Evolutionary conservation across 2,113 vertebrate genomes (phyloP), one percentile per base, ranked within the genome.

Genomic region (Erythrocebus patas): DNA sequence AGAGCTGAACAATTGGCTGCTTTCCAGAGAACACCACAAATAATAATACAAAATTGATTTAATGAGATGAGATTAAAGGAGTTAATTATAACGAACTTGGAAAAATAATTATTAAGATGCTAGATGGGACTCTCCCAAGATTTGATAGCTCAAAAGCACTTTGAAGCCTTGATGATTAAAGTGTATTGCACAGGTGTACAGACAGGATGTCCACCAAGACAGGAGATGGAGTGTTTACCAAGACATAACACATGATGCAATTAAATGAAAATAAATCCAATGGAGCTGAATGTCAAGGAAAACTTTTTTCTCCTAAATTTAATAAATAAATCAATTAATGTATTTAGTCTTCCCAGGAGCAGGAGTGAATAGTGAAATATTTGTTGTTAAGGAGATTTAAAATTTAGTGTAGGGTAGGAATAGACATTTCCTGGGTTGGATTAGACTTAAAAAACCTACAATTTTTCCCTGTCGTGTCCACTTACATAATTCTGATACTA

Each of bases 51-150:
- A 95, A 95, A 95, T 93, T 89, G 92, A 97, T 93, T 96, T 95
- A 97, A 98, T 96, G 82, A 95, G 85, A 91, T 80, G 76, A 97
- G 84, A 97, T 98, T 87, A 96, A 97, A 97, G 96, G 96, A 96
- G 96, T 95, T 97, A 97, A 97, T 98, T 97, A 97, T 86, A 96
- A 97, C 85, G 48, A 91, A 76, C 43, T 89, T 84, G 89, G 81
- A 91, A 97, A 96, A 98, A 96, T 96, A 96, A 97, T 97, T 96
- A 94, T 96, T 94, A 95, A 92, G 86, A 98, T 97, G 91, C 95
- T 93, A 97, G 94, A 83, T 5, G 22, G 93, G 87, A 75, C 30
- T 91, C 95, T 95, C 82, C 78, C 32, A 95, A 96, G 93, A 91
- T 61, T 75, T 91, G 93, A 97, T 75, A 83, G 83, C 94, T 94